phyloP scores from a whole-genome alignment of 2,888 invertebrate genomes.

The Pyrrhosoma nymphula region DNA sequence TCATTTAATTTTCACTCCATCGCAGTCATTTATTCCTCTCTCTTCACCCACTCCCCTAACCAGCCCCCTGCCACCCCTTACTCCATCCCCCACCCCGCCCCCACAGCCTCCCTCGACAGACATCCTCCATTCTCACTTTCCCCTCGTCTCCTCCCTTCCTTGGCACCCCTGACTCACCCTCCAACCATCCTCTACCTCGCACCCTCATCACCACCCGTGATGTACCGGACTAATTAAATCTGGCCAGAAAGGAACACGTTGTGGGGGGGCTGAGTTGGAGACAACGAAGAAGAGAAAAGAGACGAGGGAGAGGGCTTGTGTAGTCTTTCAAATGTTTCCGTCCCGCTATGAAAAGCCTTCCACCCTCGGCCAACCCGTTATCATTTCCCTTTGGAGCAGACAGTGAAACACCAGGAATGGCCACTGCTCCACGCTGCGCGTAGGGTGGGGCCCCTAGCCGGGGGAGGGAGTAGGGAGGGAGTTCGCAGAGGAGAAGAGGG shows the following conservation, averaged over 20 bases:
- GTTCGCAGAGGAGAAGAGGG: not conserved
- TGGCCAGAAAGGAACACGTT: not conserved
- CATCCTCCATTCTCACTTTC: not conserved
- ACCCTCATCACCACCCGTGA: not conserved
- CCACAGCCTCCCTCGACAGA: not conserved
- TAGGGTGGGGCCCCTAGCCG: not conserved
- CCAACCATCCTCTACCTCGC: not conserved
- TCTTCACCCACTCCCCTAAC: not conserved
- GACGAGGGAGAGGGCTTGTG: not conserved
- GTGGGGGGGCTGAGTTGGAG: not conserved
- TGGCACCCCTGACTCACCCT: not conserved
- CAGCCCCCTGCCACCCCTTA: not conserved
- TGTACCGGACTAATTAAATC: constrained; percentile 21
- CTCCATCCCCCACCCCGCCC: not conserved
- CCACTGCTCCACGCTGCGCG: not conserved
- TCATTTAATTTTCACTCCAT: constrained; percentile 39
- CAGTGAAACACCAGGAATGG: not conserved
- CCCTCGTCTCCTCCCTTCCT: not conserved
- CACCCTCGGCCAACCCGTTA: not conserved
- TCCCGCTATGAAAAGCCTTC: not conserved
- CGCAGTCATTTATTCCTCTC: not conserved
- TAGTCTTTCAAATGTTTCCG: constrained; percentile 19
- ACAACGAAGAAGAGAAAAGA: not conserved
- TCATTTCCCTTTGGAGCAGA: not conserved
- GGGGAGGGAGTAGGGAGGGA: not conserved